These are phyloP conservation scores for Corynorhinus townsendii DNA, from an alignment of 2,113 vertebrate species.

Conservation along the genomic window DNA sequence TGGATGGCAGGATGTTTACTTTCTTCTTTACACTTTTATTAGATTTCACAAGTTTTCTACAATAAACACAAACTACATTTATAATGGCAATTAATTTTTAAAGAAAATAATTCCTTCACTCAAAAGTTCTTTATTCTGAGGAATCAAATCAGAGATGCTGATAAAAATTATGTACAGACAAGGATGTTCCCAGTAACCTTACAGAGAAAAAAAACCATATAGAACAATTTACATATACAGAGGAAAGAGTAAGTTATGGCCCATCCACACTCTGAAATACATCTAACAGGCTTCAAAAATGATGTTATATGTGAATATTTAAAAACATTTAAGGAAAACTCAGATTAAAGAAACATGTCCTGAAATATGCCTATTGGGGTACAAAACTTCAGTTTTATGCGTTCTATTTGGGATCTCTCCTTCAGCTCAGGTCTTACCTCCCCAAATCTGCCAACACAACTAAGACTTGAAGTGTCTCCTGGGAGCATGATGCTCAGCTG, in stretches of 20 bases:
- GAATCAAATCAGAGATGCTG: neutral
- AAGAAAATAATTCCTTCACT: constrained; percentile 18
- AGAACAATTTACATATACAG: neutral
- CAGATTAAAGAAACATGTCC: neutral
- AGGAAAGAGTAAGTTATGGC: neutral
- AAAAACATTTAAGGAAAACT: neutral
- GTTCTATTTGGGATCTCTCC: neutral
- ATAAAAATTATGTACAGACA: neutral
- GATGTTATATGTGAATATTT: neutral
- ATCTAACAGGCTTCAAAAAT: neutral
- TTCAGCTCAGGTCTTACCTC: neutral
- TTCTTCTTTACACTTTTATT: constrained; percentile 23
- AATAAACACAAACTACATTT: neutral
- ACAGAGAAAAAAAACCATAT: neutral
- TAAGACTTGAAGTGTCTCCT: neutral
- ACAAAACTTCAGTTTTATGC: neutral
- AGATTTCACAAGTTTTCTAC: neutral
- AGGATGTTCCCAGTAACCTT: neutral
- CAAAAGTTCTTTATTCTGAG: neutral
- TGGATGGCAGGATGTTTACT: neutral
- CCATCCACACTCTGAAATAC: neutral
- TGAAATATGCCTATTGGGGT: neutral
- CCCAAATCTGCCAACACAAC: neutral
- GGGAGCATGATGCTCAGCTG: fast-evolving
- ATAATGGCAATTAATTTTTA: constrained; percentile 13